Conservation (phyloP, 37 sponge, comb jelly and placozoan species). For the Crambe crambe region DNA sequence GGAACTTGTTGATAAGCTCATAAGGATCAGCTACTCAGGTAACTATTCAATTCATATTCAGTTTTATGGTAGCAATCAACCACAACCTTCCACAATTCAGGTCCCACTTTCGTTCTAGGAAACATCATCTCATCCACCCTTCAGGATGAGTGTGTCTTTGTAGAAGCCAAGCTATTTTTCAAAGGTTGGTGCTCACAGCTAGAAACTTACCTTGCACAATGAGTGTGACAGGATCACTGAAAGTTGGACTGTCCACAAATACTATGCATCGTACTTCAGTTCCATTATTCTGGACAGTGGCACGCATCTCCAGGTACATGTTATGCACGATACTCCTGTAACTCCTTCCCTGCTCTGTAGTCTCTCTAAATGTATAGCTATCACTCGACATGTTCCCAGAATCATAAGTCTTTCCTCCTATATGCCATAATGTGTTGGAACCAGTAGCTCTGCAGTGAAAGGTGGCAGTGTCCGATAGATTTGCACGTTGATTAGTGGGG, state of each 20-base stretch:
- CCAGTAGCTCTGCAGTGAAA: not conserved
- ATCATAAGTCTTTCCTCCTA: not conserved
- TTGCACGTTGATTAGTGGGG: not conserved
- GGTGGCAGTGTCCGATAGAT: not conserved
- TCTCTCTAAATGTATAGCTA: not conserved
- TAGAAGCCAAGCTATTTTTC: no score
- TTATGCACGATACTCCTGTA: not conserved
- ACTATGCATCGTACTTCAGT: not conserved
- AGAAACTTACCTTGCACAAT: not conserved
- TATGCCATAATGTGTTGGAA: not conserved
- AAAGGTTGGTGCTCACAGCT: no score
- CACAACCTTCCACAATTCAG: no score
- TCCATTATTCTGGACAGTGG: not conserved
- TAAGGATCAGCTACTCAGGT: no score
- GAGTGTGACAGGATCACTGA: not conserved
- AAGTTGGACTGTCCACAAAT: not conserved
- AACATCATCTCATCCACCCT: no score
- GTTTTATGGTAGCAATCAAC: no score
- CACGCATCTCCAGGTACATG: not conserved
- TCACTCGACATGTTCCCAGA: not conserved
- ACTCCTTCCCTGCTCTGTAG: not conserved
- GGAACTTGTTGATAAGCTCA: no score
- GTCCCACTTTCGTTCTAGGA: no score
- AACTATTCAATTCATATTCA: no score
- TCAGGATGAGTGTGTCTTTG: no score